phyloP scores from a whole-genome alignment of 2,113 vertebrate species.

The Lucifuga dentata region DNA sequence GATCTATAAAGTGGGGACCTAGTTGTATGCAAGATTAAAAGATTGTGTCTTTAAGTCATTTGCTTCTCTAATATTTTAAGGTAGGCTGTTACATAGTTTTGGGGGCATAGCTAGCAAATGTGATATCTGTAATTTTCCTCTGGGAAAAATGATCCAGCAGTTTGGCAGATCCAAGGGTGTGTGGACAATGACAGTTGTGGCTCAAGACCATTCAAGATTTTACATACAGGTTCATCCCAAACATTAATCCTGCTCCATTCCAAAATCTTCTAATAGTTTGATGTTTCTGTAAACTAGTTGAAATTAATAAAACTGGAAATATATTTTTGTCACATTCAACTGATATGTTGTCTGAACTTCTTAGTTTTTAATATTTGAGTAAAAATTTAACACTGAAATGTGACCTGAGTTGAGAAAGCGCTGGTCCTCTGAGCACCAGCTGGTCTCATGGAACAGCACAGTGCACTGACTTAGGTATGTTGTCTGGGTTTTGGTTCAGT shows the following conservation, averaged over 20 bases:
- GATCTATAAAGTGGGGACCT: no score
- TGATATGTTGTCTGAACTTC: not conserved
- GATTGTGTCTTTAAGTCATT: no score
- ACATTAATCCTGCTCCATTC: not conserved
- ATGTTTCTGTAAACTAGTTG: not conserved
- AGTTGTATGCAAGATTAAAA: no score
- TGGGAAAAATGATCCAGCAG: no score
- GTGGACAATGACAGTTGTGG: no score
- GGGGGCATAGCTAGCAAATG: no score
- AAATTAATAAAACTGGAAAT: not conserved
- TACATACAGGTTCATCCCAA: no score
- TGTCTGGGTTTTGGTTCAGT: slow-evolving; percentile 33
- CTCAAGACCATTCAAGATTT: no score
- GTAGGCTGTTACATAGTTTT: no score
- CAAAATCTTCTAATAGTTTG: not conserved
- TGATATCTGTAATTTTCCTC: no score
- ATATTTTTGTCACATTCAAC: not conserved
- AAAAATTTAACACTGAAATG: slow-evolving; percentile 13
- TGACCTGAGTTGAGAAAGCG: slow-evolving; percentile 19
- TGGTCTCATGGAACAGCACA: slow-evolving; percentile 20
- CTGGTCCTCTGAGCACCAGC: slow-evolving; percentile 1
- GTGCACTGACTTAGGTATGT: slow-evolving; percentile 20
- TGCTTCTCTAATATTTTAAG: no score
- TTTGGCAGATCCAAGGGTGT: no score
- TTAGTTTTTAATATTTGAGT: not conserved